Evolutionary conservation across 92 coral and sea anemone species (phyloP), one percentile per base, ranked within the genome.

Genomic region (Zoanthus sociatus): DNA sequence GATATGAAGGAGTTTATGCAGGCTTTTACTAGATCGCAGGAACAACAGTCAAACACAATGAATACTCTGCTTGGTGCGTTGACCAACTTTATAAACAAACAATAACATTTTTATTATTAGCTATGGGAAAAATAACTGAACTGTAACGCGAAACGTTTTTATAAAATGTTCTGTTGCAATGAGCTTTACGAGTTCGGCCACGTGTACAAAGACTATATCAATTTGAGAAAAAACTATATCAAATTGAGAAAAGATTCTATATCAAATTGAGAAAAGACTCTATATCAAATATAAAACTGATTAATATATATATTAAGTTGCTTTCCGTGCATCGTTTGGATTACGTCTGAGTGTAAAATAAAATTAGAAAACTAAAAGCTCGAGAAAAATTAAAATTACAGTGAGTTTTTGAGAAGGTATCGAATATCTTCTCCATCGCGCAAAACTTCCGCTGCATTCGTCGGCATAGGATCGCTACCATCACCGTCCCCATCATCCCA

Each of bases 1-100:
- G 88, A 78, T 53, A 85, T 78, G 92, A 78, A 90, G 84, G 74
- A 73, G 9, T 71, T 85, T 55, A 90, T 90, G 82, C 77, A 86
- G 30, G 87, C 20, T 20, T 86, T 79, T 66, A 79, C 81, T 30
- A 72, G 67, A 66, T 46, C 61, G 21, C 93, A 90, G 73, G 84
- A 90, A 69, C 69, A 90, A 21, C 87, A 85, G 83, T 79, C 54
- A 31, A 86, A 85, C 78, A 90, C 86, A 31, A 90, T 86, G 89
- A 86, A 85, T 69, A 63, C 83, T 74, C 67, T 82, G 54, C 83
- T 73, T 56, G 87, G 87, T 12, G 91, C 87, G 9, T 58, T 87
- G 44, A 87, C 86, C 78, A 66, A 51, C 50, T 87, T 87, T 15
- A 50, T 79, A 64, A 31, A 81, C 20, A 63, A 81, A 53, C 70